Evolutionary conservation across 2,888 invertebrate genomes (phyloP).

Genomic region (Drosophila prolongata): DNA sequence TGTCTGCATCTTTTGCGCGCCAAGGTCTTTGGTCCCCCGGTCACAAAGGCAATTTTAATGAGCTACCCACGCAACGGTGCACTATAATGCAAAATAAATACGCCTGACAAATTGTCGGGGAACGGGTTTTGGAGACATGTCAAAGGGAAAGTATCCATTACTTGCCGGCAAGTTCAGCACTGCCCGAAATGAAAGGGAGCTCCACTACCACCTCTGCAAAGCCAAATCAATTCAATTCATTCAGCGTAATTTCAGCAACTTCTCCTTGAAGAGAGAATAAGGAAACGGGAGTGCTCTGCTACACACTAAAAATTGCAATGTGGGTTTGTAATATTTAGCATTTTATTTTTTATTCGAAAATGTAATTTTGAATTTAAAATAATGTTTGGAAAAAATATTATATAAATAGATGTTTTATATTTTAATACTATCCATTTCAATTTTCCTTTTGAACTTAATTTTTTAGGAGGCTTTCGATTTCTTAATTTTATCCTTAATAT

Average conservation of each 20-base stretch:
- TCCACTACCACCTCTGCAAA: conserved; percentile 4
- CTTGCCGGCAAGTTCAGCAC: conserved; percentile 21
- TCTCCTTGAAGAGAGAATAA: conserved; percentile 32
- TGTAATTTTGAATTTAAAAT: no score
- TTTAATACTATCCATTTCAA: no score
- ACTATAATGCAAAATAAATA: conserved; percentile 78
- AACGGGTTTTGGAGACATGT: conserved; percentile 2
- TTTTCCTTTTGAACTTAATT: no score
- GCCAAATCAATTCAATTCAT: conserved; percentile 39
- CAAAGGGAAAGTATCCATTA: conserved; percentile 58
- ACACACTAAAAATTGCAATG: background rate
- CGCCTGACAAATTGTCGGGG: conserved; percentile 50
- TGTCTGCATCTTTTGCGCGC: conserved; percentile 35
- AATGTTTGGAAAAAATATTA: no score
- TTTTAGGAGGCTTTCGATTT: no score
- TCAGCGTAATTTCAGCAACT: conserved; percentile 41
- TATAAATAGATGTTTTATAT: no score
- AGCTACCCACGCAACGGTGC: conserved; percentile 72
- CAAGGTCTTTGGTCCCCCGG: conserved; percentile 31
- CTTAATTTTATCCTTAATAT: no score
- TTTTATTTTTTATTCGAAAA: no score
- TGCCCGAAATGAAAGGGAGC: conserved; percentile 23
- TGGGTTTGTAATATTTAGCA: no score
- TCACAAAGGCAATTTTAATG: conserved; percentile 74
- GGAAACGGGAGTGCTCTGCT: conserved; percentile 7